Evolutionary conservation across 2,888 invertebrate species (phyloP).

Genomic region (Dioctria linearis): DNA sequence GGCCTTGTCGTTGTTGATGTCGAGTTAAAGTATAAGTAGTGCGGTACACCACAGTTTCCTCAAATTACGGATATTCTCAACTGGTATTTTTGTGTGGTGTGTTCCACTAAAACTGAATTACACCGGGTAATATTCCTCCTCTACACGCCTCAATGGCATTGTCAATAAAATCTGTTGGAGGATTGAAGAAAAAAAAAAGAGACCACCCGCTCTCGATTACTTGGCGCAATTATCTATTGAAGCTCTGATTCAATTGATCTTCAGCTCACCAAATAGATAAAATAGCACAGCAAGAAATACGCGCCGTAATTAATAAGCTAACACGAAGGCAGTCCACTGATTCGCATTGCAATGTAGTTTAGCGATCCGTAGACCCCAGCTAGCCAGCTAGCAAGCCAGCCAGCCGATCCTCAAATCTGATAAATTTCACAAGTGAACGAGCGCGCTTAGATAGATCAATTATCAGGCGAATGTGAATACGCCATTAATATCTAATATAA

Average conservation of each 20-base stretch:
- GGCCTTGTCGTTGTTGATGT: slow-evolving; percentile 43
- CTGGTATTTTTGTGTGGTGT: slow-evolving; percentile 33
- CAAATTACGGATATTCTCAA: slow-evolving; percentile 57
- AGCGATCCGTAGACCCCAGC: not conserved
- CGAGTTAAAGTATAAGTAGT: slow-evolving; percentile 21
- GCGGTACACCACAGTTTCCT: slow-evolving; percentile 58
- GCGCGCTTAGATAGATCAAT: slow-evolving; percentile 30
- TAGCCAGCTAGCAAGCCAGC: not conserved
- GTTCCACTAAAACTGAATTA: not conserved
- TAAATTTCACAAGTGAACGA: slow-evolving; percentile 50
- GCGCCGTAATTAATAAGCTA: slow-evolving; percentile 43
- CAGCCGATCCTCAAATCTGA: slow-evolving; percentile 48
- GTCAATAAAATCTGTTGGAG: not conserved
- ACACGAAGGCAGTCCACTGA: slow-evolving; percentile 18
- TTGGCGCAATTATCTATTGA: slow-evolving; percentile 7
- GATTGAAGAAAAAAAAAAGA: not conserved
- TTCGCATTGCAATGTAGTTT: not conserved
- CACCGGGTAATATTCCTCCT: not conserved
- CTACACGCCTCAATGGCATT: not conserved
- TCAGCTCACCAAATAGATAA: slow-evolving; percentile 16
- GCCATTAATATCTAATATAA: slow-evolving; percentile 43
- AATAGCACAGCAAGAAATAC: slow-evolving; percentile 25
- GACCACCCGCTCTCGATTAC: slow-evolving; percentile 34
- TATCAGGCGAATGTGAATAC: slow-evolving; percentile 35
- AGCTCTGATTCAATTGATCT: slow-evolving; percentile 22